Base-by-base conservation (phyloP, 2,113 vertebrate species). In the Haliaeetus leucogaster region DNA sequence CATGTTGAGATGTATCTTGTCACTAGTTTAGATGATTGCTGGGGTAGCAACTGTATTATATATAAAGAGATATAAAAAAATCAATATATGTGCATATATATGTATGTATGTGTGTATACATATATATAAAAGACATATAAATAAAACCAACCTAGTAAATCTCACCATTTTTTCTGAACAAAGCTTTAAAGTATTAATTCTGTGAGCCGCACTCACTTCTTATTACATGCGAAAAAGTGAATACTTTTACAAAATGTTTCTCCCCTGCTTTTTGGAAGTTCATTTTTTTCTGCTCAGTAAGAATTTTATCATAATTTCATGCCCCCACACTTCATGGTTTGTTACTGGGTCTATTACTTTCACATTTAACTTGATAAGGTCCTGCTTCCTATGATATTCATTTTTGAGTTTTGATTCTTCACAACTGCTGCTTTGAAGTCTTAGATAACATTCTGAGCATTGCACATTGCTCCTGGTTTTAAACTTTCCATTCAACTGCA, bases 261-360 rank as follows among this genome's bases (percentile, higher is more conserved):
- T 43, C 32, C 48, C 43, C 18, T 6, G 70, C 50, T 92, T 96
- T 96, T 93, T 90, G 74, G 79, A 97, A 94, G 74, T 93, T 96
- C 72, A 29, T 93, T 95, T 89, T 95, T 93, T 94, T 42, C 85
- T 91, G 76, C 94, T 91, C 94, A 89, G 71, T 87, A 96, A 93
- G 97, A 95, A 92, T 95, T 94, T 96, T 97, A 97, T 97, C 96
- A 87, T 93, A 95, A 97, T 97, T 97, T 98, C 92, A 96, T 97
- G 97, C 74, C 80, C 92, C 83, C 29, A 58, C 65, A 94, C 96
- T 97, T 97, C 94, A 95, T 7, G 82, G 95, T 96, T 97, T 97
- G 92, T 98, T 98, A 96, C 74, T 97, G 52, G 47, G 58, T 95
- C 90, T 94, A 94, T 96, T 96, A 97, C 95, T 96, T 91, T 95